phyloP scores from a whole-genome alignment of 2,888 invertebrate species.

The Parnassius apollo region DNA sequence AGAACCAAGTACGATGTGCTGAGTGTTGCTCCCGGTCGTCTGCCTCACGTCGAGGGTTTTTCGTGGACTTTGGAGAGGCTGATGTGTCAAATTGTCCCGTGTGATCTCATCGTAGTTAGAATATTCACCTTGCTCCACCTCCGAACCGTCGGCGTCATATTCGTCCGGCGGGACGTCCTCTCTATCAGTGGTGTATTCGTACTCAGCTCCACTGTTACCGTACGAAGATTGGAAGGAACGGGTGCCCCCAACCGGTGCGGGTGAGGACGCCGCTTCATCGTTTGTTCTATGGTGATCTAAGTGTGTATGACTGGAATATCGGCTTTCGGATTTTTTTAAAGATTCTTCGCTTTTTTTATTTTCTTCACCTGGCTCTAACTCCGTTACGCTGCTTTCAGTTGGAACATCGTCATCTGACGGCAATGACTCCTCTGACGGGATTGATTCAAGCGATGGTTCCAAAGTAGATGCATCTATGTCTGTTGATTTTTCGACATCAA shows the following conservation, averaged over 20 bases:
- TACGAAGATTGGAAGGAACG: slow-evolving; percentile 61
- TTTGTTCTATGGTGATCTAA: slow-evolving; percentile 61
- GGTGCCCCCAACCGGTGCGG: slow-evolving; percentile 52
- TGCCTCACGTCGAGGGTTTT: slow-evolving; percentile 70
- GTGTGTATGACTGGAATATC: slow-evolving; percentile 53
- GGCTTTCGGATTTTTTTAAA: slow-evolving; percentile 45
- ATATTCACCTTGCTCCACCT: slow-evolving; percentile 77
- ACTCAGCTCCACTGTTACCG: slow-evolving; percentile 50
- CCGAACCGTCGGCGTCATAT: slow-evolving; percentile 69
- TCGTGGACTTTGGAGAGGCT: slow-evolving; percentile 54
- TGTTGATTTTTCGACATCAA: slow-evolving; percentile 42
- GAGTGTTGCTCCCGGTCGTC: slow-evolving; percentile 79
- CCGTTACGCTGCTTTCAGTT: slow-evolving; percentile 23
- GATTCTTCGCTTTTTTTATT: slow-evolving; percentile 42
- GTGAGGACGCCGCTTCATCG: slow-evolving; percentile 37
- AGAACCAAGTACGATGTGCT: slow-evolving; percentile 83
- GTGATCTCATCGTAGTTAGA: slow-evolving; percentile 83
- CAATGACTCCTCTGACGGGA: slow-evolving; percentile 13
- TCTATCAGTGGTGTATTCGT: slow-evolving; percentile 64
- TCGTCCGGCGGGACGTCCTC: slow-evolving; percentile 60
- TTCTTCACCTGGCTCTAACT: slow-evolving; percentile 22
- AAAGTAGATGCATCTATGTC: slow-evolving; percentile 33
- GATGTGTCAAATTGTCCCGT: slow-evolving; percentile 55
- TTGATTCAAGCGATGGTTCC: slow-evolving; percentile 30
- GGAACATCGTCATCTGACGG: slow-evolving; percentile 24